Conservation (phyloP, 2,797 vertebrate species). For the Catamblyrhynchus diadema region DNA sequence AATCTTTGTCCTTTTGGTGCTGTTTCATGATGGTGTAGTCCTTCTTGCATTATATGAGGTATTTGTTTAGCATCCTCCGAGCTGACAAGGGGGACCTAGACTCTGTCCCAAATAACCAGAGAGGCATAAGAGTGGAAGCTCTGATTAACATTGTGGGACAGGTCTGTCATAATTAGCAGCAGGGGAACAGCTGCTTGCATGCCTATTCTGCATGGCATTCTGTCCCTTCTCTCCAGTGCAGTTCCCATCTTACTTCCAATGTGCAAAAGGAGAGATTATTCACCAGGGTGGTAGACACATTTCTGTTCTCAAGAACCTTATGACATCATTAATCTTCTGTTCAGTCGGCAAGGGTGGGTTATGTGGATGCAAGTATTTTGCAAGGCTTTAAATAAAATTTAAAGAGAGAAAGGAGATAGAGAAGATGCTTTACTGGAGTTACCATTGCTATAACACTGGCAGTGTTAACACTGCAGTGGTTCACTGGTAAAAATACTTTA, state of each 20-base stretch:
- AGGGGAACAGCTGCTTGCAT: slow-evolving; percentile 12
- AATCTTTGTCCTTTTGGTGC: not conserved
- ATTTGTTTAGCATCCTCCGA: accelerated
- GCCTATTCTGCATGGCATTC: slow-evolving; percentile 32
- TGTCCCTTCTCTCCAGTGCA: slow-evolving; percentile 54
- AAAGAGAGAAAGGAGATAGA: slow-evolving; percentile 69
- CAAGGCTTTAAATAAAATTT: slow-evolving; percentile 77
- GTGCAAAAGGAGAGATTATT: slow-evolving; percentile 71
- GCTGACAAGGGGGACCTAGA: not conserved
- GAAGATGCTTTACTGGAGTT: slow-evolving; percentile 59
- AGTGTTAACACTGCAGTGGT: slow-evolving; percentile 48
- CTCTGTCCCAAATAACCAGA: not conserved
- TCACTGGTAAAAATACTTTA: slow-evolving; percentile 61
- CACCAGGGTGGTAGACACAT: slow-evolving; percentile 68
- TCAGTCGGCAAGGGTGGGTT: slow-evolving; percentile 65
- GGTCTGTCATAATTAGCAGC: slow-evolving; percentile 47
- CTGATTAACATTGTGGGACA: slow-evolving; percentile 36
- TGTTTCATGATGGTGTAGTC: accelerated
- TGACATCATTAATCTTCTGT: slow-evolving; percentile 77
- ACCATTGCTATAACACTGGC: slow-evolving; percentile 18
- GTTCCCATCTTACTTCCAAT: slow-evolving; percentile 64
- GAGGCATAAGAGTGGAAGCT: not conserved
- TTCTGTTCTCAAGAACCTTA: slow-evolving; percentile 74
- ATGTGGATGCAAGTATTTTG: slow-evolving; percentile 74
- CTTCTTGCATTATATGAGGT: accelerated